Conservation (phyloP, 2,113 vertebrate species). For the Microcebus jonahi region DNA sequence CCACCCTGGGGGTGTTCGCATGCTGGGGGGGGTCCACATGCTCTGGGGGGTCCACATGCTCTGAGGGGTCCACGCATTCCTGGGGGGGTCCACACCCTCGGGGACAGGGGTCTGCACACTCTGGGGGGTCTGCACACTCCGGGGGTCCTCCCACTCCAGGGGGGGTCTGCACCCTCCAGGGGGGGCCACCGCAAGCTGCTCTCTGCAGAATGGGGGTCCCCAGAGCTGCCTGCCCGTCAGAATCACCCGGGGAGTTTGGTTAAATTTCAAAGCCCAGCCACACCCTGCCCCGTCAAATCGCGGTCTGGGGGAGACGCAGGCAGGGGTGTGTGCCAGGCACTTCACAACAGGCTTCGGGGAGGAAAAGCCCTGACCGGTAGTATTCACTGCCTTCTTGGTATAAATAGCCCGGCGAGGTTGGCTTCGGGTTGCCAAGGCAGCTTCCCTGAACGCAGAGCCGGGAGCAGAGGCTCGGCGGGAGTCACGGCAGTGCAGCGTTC, state of each 20-base stretch:
- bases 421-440: background rate
- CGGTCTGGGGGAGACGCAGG: background rate
- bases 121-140: too few species aligned
- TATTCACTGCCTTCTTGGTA: too few species aligned
- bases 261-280: background rate
- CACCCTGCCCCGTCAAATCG: background rate
- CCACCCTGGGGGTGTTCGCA: too few species aligned
- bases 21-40: too few species aligned
- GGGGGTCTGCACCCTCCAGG: too few species aligned
- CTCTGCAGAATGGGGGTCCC: background rate
- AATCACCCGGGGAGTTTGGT: background rate
- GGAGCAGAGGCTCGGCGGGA: background rate
- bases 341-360: background rate
- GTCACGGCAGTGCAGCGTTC: background rate
- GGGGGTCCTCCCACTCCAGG: too few species aligned
- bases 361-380: background rate
- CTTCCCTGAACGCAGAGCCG: background rate
- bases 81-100: too few species aligned
- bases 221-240: background rate
- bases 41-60: too few species aligned
- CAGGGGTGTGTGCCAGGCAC: background rate
- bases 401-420: too few species aligned
- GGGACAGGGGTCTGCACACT: too few species aligned
- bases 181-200: too few species aligned
- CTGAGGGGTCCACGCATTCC: too few species aligned